Conservation (phyloP, 2,888 invertebrate genomes). For the Eubasilissa splendida region DNA sequence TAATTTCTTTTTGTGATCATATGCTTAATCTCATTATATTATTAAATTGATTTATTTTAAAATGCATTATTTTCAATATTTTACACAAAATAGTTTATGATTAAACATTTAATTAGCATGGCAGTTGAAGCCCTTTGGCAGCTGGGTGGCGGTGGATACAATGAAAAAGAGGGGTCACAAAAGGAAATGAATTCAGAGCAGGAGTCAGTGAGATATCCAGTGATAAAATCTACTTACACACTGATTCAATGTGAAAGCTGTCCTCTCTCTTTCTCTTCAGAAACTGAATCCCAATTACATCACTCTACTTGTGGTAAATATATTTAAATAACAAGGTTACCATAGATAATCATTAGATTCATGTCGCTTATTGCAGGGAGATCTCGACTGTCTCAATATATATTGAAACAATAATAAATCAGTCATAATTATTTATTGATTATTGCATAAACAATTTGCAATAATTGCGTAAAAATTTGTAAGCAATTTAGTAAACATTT, state of each 20-base stretch:
- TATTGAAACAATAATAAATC: too few species aligned
- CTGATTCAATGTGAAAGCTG: constrained; percentile 61
- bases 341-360: too few species aligned
- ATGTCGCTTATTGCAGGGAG: too few species aligned
- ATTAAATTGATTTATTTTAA: too few species aligned
- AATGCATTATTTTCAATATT: too few species aligned
- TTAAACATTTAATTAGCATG: constrained; percentile 60
- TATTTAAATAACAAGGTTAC: background rate
- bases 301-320: constrained; percentile 59
- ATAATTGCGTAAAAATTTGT: background rate
- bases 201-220: constrained; percentile 23
- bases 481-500: too few species aligned
- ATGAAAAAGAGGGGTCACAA: constrained; percentile 61
- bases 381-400: too few species aligned
- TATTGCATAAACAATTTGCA: too few species aligned
- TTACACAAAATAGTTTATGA: too few species aligned
- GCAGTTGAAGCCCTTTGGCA: constrained; percentile 69
- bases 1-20: too few species aligned
- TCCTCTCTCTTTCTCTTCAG: constrained; percentile 59
- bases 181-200: background rate
- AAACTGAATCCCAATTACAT: constrained; percentile 62
- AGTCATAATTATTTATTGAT: background rate
- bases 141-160: constrained; percentile 65
- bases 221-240: constrained; percentile 45
- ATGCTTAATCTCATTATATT: too few species aligned